Evolutionary conservation across 2,888 invertebrate genomes (phyloP).

Genomic region (Latheticus oryzae): DNA sequence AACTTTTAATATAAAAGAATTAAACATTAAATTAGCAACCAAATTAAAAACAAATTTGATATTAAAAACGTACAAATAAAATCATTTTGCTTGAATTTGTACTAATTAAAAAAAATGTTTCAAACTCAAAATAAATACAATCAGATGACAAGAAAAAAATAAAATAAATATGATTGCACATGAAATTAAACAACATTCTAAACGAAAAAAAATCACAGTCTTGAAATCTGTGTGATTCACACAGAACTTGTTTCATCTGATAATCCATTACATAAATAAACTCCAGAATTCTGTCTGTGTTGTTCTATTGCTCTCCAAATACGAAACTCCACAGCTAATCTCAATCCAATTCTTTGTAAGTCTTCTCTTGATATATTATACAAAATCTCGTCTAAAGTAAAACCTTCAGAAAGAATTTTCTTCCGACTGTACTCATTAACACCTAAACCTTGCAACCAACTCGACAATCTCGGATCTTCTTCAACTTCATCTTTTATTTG

Average conservation of each 20-base stretch:
- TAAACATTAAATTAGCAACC: slow-evolving; percentile 23
- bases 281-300: slow-evolving; percentile 64
- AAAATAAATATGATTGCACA: slow-evolving; percentile 51
- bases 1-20: slow-evolving; percentile 45
- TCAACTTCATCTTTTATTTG: slow-evolving; percentile 58
- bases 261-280: slow-evolving; percentile 49
- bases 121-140: slow-evolving; percentile 44
- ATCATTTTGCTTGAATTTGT: slow-evolving; percentile 20
- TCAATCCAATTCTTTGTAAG: slow-evolving; percentile 80
- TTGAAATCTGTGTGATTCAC: slow-evolving; percentile 30
- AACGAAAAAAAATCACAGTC: slow-evolving; percentile 51
- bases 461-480: slow-evolving; percentile 71
- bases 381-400: slow-evolving; percentile 82
- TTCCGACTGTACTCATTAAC: slow-evolving; percentile 76
- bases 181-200: slow-evolving; percentile 46
- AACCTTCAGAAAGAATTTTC: slow-evolving; percentile 80
- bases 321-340: slow-evolving; percentile 85
- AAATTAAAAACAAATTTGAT: slow-evolving; percentile 37
- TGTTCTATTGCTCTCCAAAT: slow-evolving; percentile 86
- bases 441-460: slow-evolving; percentile 79
- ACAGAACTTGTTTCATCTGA: slow-evolving; percentile 50
- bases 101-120: slow-evolving; percentile 17
- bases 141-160: too few relatives aligned
- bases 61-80: slow-evolving; percentile 32
- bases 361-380: slow-evolving; percentile 85